Percentiles rank a stretch among this genome's conserved stretches.
phyloP scores from a whole-genome alignment of 2,888 invertebrate genomes.

The Tipula unca region DNA sequence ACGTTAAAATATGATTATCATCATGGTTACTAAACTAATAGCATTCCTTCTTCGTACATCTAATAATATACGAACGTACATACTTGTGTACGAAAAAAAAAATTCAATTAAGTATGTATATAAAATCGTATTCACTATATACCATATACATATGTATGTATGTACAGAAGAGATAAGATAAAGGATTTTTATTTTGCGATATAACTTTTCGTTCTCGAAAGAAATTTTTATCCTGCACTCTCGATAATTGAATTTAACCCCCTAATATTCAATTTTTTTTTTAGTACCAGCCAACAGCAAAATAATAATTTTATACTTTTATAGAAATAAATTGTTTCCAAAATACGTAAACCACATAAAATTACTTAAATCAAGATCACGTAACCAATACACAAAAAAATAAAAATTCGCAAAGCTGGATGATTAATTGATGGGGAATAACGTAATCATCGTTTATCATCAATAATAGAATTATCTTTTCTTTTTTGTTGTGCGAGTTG shows the following conservation, averaged over 20 bases:
- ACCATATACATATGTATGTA: neutral
- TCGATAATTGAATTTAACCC: neutral
- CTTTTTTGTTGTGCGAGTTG: neutral
- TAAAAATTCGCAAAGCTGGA: neutral
- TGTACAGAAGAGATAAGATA: neutral
- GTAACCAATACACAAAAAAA: neutral
- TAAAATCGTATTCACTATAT: neutral
- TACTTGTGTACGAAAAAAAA: neutral
- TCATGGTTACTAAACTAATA: too few species aligned
- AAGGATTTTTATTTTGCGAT: neutral
- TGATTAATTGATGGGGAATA: constrained; percentile 14
- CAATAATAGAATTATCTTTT: neutral
- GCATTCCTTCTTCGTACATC: too few species aligned
- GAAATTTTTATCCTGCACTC: neutral
- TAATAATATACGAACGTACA: neutral
- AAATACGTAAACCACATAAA: neutral
- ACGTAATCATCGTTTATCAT: constrained; percentile 8
- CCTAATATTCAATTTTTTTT: neutral
- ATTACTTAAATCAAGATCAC: neutral
- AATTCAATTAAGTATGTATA: neutral
- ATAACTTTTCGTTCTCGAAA: neutral
- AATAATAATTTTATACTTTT: neutral
- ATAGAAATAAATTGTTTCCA: neutral
- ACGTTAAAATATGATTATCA: neutral
- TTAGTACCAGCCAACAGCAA: neutral